Conservation (phyloP, 2,113 vertebrate species). For the Eurypyga helias region DNA sequence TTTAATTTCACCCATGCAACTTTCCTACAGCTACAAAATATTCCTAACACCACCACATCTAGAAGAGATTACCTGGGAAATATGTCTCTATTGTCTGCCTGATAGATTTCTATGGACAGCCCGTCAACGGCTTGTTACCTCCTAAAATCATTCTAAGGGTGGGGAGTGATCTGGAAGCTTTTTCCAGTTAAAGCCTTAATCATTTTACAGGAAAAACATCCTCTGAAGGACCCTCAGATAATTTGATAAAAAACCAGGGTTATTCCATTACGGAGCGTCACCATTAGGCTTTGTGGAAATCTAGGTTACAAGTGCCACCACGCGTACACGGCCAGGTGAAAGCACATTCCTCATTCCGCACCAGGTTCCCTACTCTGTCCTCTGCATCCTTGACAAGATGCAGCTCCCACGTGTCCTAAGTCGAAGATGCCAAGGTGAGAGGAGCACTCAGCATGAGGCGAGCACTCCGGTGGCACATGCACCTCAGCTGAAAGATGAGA, state of each 20-base stretch:
- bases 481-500: neutral
- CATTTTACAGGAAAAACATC: neutral
- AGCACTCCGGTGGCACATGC: rapidly evolving
- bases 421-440: rapidly evolving
- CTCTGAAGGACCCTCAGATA: neutral
- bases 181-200: neutral
- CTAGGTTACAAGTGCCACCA: too few relatives aligned
- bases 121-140: neutral
- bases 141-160: neutral
- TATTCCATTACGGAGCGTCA: neutral
- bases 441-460: rapidly evolving
- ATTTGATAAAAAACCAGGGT: neutral
- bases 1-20: neutral
- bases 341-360: rapidly evolving
- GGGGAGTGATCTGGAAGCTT: neutral
- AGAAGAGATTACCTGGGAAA: neutral
- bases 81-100: neutral
- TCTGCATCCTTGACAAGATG: neutral
- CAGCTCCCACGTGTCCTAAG: rapidly evolving
- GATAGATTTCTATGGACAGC: neutral
- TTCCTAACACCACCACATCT: neutral
- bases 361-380: neutral
- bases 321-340: rapidly evolving
- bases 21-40: neutral
- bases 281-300: rapidly evolving